Conservation (phyloP, 2,797 vertebrate species). For the Centropyge bicolor region DNA sequence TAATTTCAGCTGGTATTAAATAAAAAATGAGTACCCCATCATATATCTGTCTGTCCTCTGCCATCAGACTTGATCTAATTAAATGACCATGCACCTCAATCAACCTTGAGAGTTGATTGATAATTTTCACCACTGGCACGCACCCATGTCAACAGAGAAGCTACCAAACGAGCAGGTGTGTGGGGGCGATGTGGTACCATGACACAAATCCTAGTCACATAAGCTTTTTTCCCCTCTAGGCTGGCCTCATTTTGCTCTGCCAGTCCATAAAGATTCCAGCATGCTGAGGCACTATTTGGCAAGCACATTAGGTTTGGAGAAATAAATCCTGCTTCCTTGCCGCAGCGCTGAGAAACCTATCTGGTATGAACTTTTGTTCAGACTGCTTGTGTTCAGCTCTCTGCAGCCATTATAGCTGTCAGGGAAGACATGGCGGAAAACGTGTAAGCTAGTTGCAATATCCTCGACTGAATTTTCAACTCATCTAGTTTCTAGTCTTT, state of each 20-base stretch:
- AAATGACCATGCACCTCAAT: neutral
- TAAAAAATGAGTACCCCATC: neutral
- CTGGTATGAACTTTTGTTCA: constrained; percentile 59
- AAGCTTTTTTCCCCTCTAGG: constrained; percentile 43
- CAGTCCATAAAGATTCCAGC: constrained; percentile 80
- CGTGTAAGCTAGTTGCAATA: constrained; percentile 4
- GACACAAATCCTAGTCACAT: constrained; percentile 58
- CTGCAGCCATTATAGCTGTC: constrained; percentile 29
- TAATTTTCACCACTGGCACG: neutral
- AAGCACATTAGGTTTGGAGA: constrained; percentile 59
- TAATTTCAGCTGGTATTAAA: constrained; percentile 6
- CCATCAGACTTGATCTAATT: neutral
- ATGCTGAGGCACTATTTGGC: constrained; percentile 78
- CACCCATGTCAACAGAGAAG: constrained; percentile 21
- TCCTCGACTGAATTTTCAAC: constrained; percentile 23
- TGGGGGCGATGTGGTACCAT: constrained; percentile 16
- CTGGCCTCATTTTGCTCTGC: constrained; percentile 67
- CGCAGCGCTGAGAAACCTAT: constrained; percentile 60
- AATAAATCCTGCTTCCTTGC: constrained; percentile 69
- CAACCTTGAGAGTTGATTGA: neutral
- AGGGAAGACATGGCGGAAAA: constrained; percentile 1
- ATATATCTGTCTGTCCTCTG: neutral
- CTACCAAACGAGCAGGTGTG: constrained; percentile 54
- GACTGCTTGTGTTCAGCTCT: constrained; percentile 46
- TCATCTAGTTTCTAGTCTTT: constrained; percentile 1